phyloP scores from a whole-genome alignment of 2,113 vertebrate genomes.

The Sinocyclocheilus anophthalmus region DNA sequence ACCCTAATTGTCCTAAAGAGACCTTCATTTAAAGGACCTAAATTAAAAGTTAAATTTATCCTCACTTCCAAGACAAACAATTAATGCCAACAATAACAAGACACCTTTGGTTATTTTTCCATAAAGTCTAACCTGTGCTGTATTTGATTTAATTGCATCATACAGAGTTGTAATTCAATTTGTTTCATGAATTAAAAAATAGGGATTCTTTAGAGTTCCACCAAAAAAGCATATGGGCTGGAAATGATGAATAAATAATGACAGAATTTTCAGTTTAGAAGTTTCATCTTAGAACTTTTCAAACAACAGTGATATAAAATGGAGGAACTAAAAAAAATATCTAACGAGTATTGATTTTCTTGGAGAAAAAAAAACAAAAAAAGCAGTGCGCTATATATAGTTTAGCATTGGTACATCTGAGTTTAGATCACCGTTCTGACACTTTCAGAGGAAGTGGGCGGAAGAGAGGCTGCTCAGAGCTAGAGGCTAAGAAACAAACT shows the following conservation, averaged over 20 bases:
- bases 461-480: not conserved
- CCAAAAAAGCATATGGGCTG: not conserved
- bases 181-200: no score
- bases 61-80: not conserved
- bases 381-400: not conserved
- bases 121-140: no score
- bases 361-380: no score
- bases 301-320: not conserved
- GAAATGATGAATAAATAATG: not conserved
- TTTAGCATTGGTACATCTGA: not conserved
- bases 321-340: not conserved
- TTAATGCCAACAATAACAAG: not conserved
- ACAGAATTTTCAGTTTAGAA: not conserved
- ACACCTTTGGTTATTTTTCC: not conserved
- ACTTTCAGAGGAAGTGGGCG: constrained; percentile 7
- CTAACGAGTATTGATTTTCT: not conserved
- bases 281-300: not conserved
- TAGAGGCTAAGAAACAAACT: constrained; percentile 14
- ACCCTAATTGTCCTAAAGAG: no score
- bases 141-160: no score
- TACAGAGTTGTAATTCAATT: not conserved
- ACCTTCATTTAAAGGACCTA: not conserved
- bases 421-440: not conserved
- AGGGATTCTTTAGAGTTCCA: not conserved
- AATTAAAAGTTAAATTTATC: no score